A percentile compares a stretch with the other conserved stretches of the same genome.
Evolutionary conservation across 2,113 vertebrate species (phyloP).

Genomic region (Platysternon megacephalum): DNA sequence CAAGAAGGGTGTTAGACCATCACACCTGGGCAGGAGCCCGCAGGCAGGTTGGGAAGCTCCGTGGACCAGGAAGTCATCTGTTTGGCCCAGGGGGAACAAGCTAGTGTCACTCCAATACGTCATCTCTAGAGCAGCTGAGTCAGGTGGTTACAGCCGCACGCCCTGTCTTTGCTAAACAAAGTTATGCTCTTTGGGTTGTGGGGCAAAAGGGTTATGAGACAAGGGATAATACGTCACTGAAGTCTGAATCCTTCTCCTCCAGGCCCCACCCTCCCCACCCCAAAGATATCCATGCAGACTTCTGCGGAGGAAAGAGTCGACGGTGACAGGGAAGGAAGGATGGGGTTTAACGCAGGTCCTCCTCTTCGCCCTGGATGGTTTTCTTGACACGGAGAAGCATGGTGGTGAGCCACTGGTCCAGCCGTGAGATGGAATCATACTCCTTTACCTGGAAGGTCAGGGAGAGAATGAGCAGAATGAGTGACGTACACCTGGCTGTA

Average conservation of each 20-base stretch:
- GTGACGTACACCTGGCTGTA: no score
- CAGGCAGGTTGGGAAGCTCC: neutral
- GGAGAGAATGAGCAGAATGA: neutral
- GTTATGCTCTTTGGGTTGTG: neutral
- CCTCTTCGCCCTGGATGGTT: conserved; percentile 82
- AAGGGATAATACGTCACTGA: neutral
- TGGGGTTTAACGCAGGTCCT: conserved; percentile 78
- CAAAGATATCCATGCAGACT: neutral
- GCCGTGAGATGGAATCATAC: conserved; percentile 81
- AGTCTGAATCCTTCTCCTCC: neutral
- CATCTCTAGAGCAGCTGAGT: neutral
- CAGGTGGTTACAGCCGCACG: neutral
- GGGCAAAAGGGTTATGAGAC: neutral
- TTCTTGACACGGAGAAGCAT: conserved; percentile 86
- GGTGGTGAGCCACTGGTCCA: conserved; percentile 87
- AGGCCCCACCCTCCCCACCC: neutral
- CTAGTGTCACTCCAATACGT: neutral
- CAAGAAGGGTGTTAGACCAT: neutral
- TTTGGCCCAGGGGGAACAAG: neutral
- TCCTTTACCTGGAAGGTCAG: conserved; percentile 78
- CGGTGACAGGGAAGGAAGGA: neutral
- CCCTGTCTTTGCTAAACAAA: neutral
- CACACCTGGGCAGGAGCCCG: neutral
- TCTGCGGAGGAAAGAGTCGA: neutral
- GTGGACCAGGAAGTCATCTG: neutral